Base-by-base conservation (phyloP, 2,888 invertebrate genomes). In the Dorcus hopei region DNA sequence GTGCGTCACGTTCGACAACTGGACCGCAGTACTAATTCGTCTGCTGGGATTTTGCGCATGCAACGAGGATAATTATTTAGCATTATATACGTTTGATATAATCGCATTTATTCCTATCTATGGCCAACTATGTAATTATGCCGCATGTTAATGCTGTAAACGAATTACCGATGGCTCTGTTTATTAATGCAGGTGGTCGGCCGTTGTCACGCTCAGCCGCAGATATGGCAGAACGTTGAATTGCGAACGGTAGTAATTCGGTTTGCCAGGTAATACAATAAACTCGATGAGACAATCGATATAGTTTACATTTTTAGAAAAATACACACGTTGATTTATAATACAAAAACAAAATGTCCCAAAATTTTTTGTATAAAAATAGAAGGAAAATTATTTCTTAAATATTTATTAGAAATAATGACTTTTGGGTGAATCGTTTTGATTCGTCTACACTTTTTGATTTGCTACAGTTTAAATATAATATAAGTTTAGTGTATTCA, bases 11-110 rank as follows among this genome's bases (percentile, higher is more conserved):
- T 74, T 71, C 73, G 75, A 74, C 73, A 74, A 72, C 67, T 65
- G 72, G 72, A 72, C 74, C 71, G 72, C 69, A 71, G 70, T 71
- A 70, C 72, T 76, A 77, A 77, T 76, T 76, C 67, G 73, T 70
- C 75, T 72, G 58, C 61, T 55, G 75, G 77, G 75, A 76, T 66
- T 68, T 68, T 66, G 63, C 63, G 69, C 72, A 73, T 73, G 74
- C 74, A 74, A 72, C 73, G 68, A 70, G 68, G 72, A 76, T 76
- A 76, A 76, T 76, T 74, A 76, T 76, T 76, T 75, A 75, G 74
- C 72, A 73, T 75, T 73, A 74, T 74, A 70, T 70, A 72, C 72
- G 72, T 72, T 74, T 72, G 69, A 72, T 72, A 73, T 74, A 75
- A 75, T 75, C 72, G 68, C 69, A 71, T 74, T 74, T 72, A 70